A percentile compares a stretch with the other conserved stretches of the same genome.
Evolutionary conservation across 2,888 invertebrate species (phyloP).

Genomic region (Pollenia amentaria): DNA sequence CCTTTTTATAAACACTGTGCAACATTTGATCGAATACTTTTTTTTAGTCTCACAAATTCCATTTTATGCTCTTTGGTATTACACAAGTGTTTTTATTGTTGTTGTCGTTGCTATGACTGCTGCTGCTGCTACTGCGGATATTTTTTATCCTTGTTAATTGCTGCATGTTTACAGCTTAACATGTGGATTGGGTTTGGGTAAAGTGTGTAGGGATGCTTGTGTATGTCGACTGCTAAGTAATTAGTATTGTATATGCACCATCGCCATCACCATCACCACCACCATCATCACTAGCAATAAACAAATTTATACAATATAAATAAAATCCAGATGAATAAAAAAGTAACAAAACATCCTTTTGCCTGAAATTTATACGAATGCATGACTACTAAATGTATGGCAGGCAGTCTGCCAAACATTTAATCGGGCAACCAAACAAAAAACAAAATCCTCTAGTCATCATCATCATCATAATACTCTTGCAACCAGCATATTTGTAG

Average conservation of each 20-base stretch:
- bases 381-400: constrained; percentile 20
- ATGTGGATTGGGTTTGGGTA: constrained; percentile 22
- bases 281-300: not conserved
- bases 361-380: constrained; percentile 1
- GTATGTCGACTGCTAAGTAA: constrained; percentile 14
- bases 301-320: constrained; percentile 7
- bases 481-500: constrained; percentile 51
- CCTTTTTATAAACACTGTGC: constrained; percentile 6
- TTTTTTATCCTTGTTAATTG: constrained; percentile 62
- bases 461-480: not conserved
- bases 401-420: constrained; percentile 48
- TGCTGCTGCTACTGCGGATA: constrained; percentile 4
- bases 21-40: not conserved
- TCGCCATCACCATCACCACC: not conserved
- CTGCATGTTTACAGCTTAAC: constrained; percentile 53
- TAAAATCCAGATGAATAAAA: constrained; percentile 53
- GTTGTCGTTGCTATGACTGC: constrained; percentile 36
- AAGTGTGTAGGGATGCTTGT: not conserved
- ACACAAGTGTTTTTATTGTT: constrained; percentile 43
- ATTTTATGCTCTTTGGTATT: constrained; percentile 37
- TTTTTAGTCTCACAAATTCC: not conserved
- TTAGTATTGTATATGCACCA: not conserved
- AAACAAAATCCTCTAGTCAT: constrained; percentile 29
- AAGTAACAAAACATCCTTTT: constrained; percentile 36
- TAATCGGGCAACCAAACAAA: constrained; percentile 28